These are phyloP conservation scores for Lagorchestes hirsutus DNA, from an alignment of 2,797 vertebrate species.

Conservation along the genomic window DNA sequence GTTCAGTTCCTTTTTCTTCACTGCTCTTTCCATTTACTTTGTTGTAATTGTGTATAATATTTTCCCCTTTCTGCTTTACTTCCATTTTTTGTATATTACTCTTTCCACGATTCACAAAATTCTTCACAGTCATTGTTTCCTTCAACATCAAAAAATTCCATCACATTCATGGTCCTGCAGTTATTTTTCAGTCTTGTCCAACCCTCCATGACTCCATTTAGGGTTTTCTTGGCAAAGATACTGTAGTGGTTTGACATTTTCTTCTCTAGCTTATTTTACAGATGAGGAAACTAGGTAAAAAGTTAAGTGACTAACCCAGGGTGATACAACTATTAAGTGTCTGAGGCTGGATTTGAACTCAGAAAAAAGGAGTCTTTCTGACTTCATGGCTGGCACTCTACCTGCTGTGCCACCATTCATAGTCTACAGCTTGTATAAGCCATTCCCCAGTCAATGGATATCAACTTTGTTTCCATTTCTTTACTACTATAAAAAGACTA, in stretches of 20 bases:
- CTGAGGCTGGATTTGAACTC: neutral
- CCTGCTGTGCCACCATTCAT: neutral
- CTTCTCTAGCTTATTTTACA: neutral
- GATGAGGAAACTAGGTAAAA: neutral
- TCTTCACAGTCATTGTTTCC: neutral
- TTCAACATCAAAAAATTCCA: neutral
- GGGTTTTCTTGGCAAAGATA: neutral
- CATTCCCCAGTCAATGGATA: neutral
- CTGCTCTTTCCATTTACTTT: neutral
- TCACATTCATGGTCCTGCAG: neutral
- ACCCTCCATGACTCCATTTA: neutral
- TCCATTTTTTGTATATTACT: neutral
- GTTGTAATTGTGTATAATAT: neutral
- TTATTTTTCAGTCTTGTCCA: neutral
- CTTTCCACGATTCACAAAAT: neutral
- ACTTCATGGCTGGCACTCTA: neutral
- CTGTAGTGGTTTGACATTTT: neutral
- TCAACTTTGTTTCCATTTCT: neutral
- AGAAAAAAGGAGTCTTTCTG: neutral
- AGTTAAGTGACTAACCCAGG: neutral
- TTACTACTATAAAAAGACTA: neutral
- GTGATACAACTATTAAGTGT: neutral
- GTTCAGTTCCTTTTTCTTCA: neutral
- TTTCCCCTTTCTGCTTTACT: neutral
- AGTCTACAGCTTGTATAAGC: neutral